phyloP scores from a whole-genome alignment of 2,797 vertebrate genomes.

The Poliocrania exsul region DNA sequence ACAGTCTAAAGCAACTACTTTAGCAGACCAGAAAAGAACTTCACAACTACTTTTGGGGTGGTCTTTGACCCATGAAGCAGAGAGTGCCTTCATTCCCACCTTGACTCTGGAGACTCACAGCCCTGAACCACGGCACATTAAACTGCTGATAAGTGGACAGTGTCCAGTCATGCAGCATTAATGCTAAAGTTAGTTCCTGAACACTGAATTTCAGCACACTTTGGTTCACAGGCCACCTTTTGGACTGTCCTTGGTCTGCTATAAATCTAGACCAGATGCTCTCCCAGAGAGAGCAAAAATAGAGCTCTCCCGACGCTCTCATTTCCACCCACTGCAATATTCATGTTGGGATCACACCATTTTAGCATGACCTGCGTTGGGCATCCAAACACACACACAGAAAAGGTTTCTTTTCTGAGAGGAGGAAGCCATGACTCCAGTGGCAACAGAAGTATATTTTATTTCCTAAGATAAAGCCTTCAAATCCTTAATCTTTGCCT shows the following conservation, averaged over 20 bases:
- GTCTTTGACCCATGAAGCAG: neutral
- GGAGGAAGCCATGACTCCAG: neutral
- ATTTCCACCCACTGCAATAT: neutral
- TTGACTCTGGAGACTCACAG: neutral
- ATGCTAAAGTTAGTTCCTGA: neutral
- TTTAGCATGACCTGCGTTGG: neutral
- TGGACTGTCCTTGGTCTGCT: neutral
- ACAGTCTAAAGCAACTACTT: constrained; percentile 46
- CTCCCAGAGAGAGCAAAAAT: neutral
- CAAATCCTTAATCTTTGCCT: neutral
- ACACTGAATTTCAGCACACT: neutral
- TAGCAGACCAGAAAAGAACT: neutral
- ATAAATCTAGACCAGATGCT: neutral
- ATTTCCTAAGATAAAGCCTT: neutral
- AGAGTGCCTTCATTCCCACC: neutral
- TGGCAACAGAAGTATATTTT: neutral
- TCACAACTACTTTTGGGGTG: neutral
- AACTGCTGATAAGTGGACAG: neutral
- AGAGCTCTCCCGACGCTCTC: neutral
- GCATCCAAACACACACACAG: neutral
- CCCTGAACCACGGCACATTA: neutral
- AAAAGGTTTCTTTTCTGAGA: neutral
- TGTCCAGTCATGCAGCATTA: neutral
- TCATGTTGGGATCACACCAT: neutral
- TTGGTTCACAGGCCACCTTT: neutral